Evolutionary conservation across 2,888 invertebrate genomes (phyloP), one percentile per base, ranked within the genome.

Genomic region (Andrena marginata): DNA sequence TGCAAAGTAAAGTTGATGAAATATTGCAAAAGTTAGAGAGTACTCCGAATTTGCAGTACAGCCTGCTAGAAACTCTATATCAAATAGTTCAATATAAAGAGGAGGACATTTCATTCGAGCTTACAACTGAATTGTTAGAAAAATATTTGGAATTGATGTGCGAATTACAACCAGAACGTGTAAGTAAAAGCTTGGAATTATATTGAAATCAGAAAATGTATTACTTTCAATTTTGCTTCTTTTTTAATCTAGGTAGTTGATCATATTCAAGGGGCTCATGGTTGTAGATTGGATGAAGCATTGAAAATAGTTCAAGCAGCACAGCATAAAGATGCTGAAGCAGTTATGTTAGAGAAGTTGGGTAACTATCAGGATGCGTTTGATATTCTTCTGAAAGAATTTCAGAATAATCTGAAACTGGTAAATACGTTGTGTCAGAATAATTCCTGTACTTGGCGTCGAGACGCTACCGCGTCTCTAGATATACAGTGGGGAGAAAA

Each of bases 331-430:
- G 95, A 96, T 83, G 96, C 97, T 0, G 96, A 96, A 68, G 97
- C 97, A 20, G 96, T 96, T 88, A 95, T 98, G 71, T 94, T 97
- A 83, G 98, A 98, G 93, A 96, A 96, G 92, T 95, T 96, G 82
- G 97, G 97, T 13, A 96, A 97, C 92, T 96, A 96, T 92, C 95
- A 96, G 88, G 96, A 96, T 89, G 97, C 97, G 2, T 96, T 97
- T 91, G 95, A 96, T 77, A 94, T 97, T 80, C 94, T 96, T 6
- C 93, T 96, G 82, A 94, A 95, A 49, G 89, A 94, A 74, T 91
- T 95, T 16, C 89, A 92, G 77, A 85, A 90, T 71, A 89, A 90
- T 23, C 89, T 94, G 62, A 84, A 90, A 74, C 86, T 84, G 89
- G 94, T 94, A 88, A 80, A 59, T 71, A 76, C 83, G 77, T 82